A percentile compares a stretch with the other conserved stretches of the same genome.
Conservation (phyloP, 2,113 vertebrate genomes). For the Dissostichus mawsoni region DNA sequence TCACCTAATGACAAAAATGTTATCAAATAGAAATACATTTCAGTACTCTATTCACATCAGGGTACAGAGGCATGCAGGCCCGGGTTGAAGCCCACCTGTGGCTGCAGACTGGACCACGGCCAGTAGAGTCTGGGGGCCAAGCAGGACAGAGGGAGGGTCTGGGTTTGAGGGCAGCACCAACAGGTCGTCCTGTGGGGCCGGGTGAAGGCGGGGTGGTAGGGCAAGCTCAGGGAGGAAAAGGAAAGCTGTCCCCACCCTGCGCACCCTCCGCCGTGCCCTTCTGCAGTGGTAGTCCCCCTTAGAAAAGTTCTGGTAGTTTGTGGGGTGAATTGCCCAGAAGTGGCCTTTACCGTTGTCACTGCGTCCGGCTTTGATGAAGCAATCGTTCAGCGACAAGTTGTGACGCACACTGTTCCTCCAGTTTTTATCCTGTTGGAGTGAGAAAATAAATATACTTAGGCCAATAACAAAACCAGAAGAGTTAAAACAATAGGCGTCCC, state of each 20-base stretch:
- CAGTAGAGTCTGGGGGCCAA: conserved; percentile 76
- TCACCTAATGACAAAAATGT: conserved; percentile 31
- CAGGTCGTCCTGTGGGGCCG: conserved; percentile 61
- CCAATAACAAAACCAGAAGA: conserved; percentile 2
- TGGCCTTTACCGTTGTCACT: conserved; percentile 90
- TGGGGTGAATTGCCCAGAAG: conserved; percentile 88
- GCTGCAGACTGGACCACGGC: conserved; percentile 73
- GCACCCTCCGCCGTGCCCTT: conserved; percentile 81
- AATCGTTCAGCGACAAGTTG: conserved; percentile 89
- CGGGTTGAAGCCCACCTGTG: conserved; percentile 44
- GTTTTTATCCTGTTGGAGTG: conserved; percentile 86
- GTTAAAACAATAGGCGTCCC: conserved; percentile 23
- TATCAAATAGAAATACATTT: neutral
- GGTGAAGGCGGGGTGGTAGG: conserved; percentile 55
- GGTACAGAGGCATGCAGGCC: conserved; percentile 45
- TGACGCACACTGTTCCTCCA: conserved; percentile 89
- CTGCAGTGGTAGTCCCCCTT: conserved; percentile 88
- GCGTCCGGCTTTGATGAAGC: conserved; percentile 88
- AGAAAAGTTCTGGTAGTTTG: conserved; percentile 86
- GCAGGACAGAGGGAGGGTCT: conserved; percentile 55
- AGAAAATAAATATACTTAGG: conserved; percentile 3
- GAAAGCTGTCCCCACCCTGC: conserved; percentile 78
- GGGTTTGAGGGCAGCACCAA: conserved; percentile 78
- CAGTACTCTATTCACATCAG: conserved; percentile 24
- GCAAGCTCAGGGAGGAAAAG: conserved; percentile 52